Evolutionary conservation across 2,888 invertebrate genomes (phyloP), one percentile per base, ranked within the genome.

Genomic region (Dasysyrphus albostriatus): DNA sequence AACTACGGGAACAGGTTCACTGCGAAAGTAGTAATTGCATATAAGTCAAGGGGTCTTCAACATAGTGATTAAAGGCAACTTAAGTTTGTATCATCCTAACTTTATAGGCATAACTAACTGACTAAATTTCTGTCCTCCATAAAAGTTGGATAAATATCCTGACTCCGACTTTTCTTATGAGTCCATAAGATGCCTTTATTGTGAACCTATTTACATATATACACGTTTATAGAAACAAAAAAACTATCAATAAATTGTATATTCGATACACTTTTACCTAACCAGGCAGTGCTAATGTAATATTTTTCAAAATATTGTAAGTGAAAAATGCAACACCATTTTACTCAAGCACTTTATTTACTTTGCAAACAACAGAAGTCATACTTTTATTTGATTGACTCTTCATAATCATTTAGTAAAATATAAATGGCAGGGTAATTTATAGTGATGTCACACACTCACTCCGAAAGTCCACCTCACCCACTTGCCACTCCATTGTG

Each of bases 401-500:
- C 32, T 54, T 54, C 29, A 54, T 54, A 54, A 54, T 32, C n/a
- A 54, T 54, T 54, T 29, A 32, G n/a, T 1, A 32, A 32, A 54
- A 54, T 34, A 54, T 16, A 34, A 34, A 58, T 34, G 58, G 16
- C 16, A 37, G 16, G 10, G 16, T 58, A 16, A 34, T 58, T 10
- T 58, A 58, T 58, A 34, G 10, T 58, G 58, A 58, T 58, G 16
- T 58, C 58, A 32, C 32, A 32, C 32, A 58, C 58, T 37, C 32
- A 58, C 58, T 37, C n/a, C 16, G 9, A 16, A 1, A 12, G 32
- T 58, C 10, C 42, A 58, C 67, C 59, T 80, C 74, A 61, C 67
- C 67, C 80, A 61, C 16, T 79, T 74, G 74, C 34, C 80, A 74
- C 67, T 80, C 80, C 80, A 74, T 24, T 34, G n/a, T n/a, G 12